These are phyloP conservation scores for Drosophila lini DNA, from an alignment of 1,140 invertebrate genomes.

Conservation along the genomic window DNA sequence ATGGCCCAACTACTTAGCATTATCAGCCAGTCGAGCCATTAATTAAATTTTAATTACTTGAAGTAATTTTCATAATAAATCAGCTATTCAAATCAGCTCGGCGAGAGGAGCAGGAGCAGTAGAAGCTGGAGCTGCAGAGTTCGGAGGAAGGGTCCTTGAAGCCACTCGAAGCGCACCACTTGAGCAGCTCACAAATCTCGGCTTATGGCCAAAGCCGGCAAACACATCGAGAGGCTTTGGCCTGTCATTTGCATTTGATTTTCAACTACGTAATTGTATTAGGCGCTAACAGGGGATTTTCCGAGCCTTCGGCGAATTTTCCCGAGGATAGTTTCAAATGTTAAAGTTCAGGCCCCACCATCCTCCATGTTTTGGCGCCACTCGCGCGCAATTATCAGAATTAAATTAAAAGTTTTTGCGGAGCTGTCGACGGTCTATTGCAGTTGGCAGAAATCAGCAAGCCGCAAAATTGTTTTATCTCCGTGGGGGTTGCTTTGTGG, in stretches of 20 bases:
- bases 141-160: not conserved
- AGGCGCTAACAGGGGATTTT: not conserved
- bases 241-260: slow-evolving; percentile 61
- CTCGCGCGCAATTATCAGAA: slow-evolving; percentile 63
- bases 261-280: slow-evolving; percentile 25
- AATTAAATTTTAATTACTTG: slow-evolving; percentile 56
- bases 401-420: slow-evolving; percentile 70
- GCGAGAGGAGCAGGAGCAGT: not conserved
- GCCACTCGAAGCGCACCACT: slow-evolving; percentile 13
- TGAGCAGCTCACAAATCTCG: slow-evolving; percentile 7
- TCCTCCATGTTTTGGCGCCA: slow-evolving; percentile 18
- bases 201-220: slow-evolving; percentile 22
- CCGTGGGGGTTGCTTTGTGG: slow-evolving; percentile 27
- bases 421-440: slow-evolving; percentile 44
- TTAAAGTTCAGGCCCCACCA: slow-evolving; percentile 27
- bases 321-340: slow-evolving; percentile 21
- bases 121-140: not conserved
- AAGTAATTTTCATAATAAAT: slow-evolving; percentile 46
- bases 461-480: slow-evolving; percentile 55
- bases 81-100: slow-evolving; percentile 24
- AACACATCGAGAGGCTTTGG: slow-evolving; percentile 48
- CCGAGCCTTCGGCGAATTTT: not conserved
- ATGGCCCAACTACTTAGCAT: slow-evolving; percentile 49
- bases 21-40: slow-evolving; percentile 39
- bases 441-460: slow-evolving; percentile 64